phyloP scores from a whole-genome alignment of 2,113 vertebrate species.

The Trinectes maculatus region DNA sequence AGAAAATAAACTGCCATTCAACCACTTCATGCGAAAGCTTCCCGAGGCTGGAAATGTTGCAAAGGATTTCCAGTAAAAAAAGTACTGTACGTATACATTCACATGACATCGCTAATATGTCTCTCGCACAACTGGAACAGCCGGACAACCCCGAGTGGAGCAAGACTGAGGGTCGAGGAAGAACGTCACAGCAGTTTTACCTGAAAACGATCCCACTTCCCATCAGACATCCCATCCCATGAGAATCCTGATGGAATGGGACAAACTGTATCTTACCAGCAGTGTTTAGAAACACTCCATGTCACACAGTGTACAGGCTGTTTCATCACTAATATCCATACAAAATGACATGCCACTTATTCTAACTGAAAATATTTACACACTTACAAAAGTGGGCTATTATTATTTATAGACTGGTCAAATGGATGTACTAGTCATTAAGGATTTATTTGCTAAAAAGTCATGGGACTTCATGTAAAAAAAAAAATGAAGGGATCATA shows the following conservation, averaged over 20 bases:
- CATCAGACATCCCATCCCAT: conserved; percentile 8
- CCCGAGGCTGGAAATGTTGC: background rate
- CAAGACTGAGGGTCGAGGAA: background rate
- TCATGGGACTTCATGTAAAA: background rate
- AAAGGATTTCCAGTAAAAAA: conserved; percentile 31
- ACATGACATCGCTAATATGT: background rate
- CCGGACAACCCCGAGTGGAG: conserved; percentile 9
- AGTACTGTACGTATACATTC: background rate
- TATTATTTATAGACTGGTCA: background rate
- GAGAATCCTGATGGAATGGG: background rate
- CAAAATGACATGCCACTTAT: background rate
- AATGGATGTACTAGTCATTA: background rate
- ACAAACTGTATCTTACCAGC: background rate
- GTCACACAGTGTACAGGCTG: background rate
- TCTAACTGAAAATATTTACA: background rate
- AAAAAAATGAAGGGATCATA: background rate
- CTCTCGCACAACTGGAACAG: conserved; percentile 33
- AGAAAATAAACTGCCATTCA: background rate
- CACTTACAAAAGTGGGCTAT: too few species aligned
- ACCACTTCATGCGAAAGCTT: background rate
- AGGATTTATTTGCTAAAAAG: background rate
- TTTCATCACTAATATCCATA: background rate
- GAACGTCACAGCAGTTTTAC: conserved; percentile 9
- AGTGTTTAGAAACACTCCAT: background rate
- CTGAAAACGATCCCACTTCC: conserved; percentile 18